These are phyloP conservation scores for Ormyrus nitidulus DNA, from an alignment of 2,888 invertebrate genomes.

Conservation along the genomic window DNA sequence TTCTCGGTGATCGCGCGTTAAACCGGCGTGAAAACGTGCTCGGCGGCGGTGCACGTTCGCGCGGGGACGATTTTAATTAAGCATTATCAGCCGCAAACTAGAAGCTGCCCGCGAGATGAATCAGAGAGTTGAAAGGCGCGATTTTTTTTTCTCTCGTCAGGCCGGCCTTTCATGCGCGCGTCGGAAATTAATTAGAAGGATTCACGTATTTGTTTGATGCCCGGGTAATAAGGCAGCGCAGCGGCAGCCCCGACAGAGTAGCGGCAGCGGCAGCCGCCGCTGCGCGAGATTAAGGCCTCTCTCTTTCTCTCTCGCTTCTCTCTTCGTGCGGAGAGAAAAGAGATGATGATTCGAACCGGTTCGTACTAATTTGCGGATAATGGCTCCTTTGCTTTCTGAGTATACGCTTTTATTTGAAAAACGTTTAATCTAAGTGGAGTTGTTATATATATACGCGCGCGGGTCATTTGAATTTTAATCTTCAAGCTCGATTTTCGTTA, in stretches of 20 bases:
- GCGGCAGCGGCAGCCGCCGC: slow-evolving; percentile 15
- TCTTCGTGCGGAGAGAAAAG: slow-evolving; percentile 16
- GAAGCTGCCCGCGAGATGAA: slow-evolving; percentile 33
- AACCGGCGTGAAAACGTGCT: no score
- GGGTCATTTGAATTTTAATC: slow-evolving; percentile 53
- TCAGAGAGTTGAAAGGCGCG: slow-evolving; percentile 43
- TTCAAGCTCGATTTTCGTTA: not conserved
- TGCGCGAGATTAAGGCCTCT: slow-evolving; percentile 50
- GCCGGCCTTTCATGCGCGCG: slow-evolving; percentile 32
- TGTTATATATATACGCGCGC: slow-evolving; percentile 14
- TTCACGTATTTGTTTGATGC: slow-evolving; percentile 57
- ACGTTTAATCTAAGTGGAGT: slow-evolving; percentile 56
- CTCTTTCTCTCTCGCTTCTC: not conserved
- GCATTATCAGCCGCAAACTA: slow-evolving; percentile 46
- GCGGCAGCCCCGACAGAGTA: not conserved
- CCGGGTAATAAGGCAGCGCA: slow-evolving; percentile 52
- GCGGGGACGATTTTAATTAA: slow-evolving; percentile 34
- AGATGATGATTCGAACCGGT: slow-evolving; percentile 58
- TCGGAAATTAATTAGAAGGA: slow-evolving; percentile 58
- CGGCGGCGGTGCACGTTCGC: no score
- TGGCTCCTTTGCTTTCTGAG: slow-evolving; percentile 53
- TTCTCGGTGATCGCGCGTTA: no score
- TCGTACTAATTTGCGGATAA: slow-evolving; percentile 59
- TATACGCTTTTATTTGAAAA: slow-evolving; percentile 55
- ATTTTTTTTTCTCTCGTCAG: slow-evolving; percentile 27